Base-by-base conservation (phyloP, 2,113 vertebrate genomes). In the Tautogolabrus adspersus region DNA sequence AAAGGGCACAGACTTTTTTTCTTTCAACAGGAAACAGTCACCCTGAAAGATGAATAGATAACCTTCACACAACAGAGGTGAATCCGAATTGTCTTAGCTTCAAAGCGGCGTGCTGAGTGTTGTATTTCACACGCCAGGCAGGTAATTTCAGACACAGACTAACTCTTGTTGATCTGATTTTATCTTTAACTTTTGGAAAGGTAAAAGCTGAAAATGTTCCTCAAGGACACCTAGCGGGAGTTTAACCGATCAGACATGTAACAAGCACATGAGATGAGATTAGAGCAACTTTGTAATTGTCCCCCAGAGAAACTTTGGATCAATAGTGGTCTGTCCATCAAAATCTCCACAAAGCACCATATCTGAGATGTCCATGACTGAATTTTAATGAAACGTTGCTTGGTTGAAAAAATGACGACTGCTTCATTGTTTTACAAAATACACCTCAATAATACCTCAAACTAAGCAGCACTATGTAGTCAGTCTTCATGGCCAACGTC, bases 21-120 rank as follows among this genome's bases (percentile, higher is more conserved):
- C 1, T 40, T 21, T 46, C 72, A 40, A 18, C 0, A 2, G 44
- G 23, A 59, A 60, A 47, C 10, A 18, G 19, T 59, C 15, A 8
- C 15, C 7, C 44, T 75, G 56, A 30, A 16, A 75, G 55, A 78
- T 47, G 56, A 58, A 58, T 11, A 37, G 34, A 73, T 88, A 69
- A 82, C 81, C 86, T 90, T 90, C 76, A 73, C 51, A 61, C 58
- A 77, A 51, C 60, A 63, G 66, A 73, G 76, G 63, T 78, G 51
- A 70, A 55, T 72, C 26, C 3, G 51, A 49, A 64, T 63, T 76
- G 57, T 76, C 34, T 73, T 22, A 75, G 70, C 72, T 75, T 72
- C 62, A 88, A 78, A 86, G 66, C 49, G 30, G 21, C 10, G 18
- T 8, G 11, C 56, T 22, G 58, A 81, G 54, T 38, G 11, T 23